phyloP scores from a whole-genome alignment of 2,797 vertebrate species.

The Pantherophis alleghaniensis region DNA sequence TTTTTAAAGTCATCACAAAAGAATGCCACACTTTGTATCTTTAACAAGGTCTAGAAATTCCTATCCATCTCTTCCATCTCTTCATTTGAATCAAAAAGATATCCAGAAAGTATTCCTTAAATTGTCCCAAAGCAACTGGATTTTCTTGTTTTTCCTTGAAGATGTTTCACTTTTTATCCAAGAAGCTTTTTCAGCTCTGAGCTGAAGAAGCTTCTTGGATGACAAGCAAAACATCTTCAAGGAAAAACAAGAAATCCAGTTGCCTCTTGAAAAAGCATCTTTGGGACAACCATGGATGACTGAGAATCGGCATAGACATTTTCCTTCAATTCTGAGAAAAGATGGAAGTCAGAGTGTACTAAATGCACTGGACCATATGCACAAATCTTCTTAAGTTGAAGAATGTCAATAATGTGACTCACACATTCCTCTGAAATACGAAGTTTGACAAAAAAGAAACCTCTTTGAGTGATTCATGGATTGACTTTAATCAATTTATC shows the following conservation, averaged over 20 bases:
- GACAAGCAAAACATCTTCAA: no score
- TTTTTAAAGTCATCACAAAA: not conserved
- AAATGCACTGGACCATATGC: not conserved
- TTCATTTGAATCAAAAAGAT: not conserved
- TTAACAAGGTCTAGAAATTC: not conserved
- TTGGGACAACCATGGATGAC: no score
- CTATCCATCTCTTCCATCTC: not conserved
- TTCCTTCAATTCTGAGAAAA: not conserved
- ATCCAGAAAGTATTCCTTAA: not conserved
- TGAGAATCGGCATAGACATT: no score
- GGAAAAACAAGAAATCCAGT: no score
- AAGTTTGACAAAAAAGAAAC: not conserved
- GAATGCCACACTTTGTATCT: not conserved
- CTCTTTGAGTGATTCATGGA: not conserved
- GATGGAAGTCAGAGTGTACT: not conserved
- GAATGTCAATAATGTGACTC: not conserved
- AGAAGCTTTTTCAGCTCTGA: no score
- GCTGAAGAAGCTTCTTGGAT: not conserved
- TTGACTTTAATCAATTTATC: not conserved
- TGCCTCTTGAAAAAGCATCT: no score
- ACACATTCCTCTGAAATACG: not conserved
- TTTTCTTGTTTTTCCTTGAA: no score
- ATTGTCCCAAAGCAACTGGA: not conserved
- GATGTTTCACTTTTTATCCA: no score
- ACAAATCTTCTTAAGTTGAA: not conserved